A percentile compares a stretch with the other conserved stretches of the same genome.
phyloP scores from a whole-genome alignment of 1,140 invertebrate species.

The Drusus annulatus region DNA sequence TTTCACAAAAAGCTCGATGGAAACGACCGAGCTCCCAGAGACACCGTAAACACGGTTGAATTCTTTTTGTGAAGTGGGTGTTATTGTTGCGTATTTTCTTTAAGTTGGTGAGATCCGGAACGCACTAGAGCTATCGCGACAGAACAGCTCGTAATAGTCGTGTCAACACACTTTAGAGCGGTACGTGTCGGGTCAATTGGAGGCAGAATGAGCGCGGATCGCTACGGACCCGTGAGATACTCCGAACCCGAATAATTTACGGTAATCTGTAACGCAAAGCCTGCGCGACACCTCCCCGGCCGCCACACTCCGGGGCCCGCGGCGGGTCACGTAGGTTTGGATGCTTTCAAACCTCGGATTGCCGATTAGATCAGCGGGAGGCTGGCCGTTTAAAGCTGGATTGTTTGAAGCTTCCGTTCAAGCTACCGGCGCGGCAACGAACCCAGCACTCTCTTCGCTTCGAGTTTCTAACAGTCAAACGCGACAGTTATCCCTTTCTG shows the following conservation, averaged over 20 bases:
- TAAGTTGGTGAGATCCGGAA: not conserved
- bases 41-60: not conserved
- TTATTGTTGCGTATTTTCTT: not conserved
- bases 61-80: slow-evolving; percentile 8
- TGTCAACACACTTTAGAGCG: slow-evolving; percentile 47
- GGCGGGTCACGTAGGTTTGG: slow-evolving; percentile 21
- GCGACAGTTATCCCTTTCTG: slow-evolving; percentile 1
- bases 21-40: not conserved
- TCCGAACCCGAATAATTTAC: slow-evolving; percentile 37
- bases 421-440: not conserved
- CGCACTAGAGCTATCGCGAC: slow-evolving; percentile 21
- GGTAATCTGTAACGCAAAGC: slow-evolving; percentile 38
- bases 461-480: too few species aligned
- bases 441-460: too few species aligned
- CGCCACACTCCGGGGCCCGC: not conserved
- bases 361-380: slow-evolving; percentile 37
- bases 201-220: slow-evolving; percentile 37
- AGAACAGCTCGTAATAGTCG: slow-evolving; percentile 30
- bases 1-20: not conserved
- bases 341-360: slow-evolving; percentile 26
- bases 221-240: slow-evolving; percentile 38
- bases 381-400: not conserved
- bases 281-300: slow-evolving; percentile 26
- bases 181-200: slow-evolving; percentile 45
- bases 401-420: not conserved